Evolutionary conservation across 2,797 vertebrate genomes (phyloP).

Genomic region (Sebastes jordani): DNA sequence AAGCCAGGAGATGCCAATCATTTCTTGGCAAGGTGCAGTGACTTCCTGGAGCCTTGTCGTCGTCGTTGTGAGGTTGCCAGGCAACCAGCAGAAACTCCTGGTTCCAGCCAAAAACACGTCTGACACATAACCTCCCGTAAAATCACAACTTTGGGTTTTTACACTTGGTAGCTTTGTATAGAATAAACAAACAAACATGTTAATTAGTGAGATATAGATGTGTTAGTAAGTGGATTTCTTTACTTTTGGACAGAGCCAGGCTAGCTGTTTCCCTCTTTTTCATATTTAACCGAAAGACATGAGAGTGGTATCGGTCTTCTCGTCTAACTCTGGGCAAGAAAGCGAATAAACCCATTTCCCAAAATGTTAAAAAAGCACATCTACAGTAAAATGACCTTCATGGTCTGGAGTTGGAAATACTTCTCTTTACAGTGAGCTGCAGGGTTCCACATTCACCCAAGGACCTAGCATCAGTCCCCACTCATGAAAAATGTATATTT

Average conservation of each 20-base stretch:
- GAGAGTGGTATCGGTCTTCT: background rate
- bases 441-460: background rate
- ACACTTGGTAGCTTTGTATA: background rate
- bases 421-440: background rate
- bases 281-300: background rate
- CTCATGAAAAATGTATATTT: conserved; percentile 39
- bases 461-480: conserved; percentile 12
- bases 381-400: conserved; percentile 12
- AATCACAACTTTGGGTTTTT: background rate
- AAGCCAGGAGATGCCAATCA: background rate
- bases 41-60: background rate
- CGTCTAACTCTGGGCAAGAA: background rate
- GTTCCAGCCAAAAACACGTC: background rate
- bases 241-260: background rate
- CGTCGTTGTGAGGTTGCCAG: too few species aligned
- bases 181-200: background rate
- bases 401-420: background rate
- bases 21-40: background rate
- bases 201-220: background rate
- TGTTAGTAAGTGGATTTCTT: background rate
- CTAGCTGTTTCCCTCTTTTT: background rate
- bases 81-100: too few species aligned
- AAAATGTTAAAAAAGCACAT: background rate
- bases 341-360: background rate
- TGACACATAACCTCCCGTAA: background rate